Percentiles rank a stretch among this genome's conserved stretches.
phyloP scores from a whole-genome alignment of 64 coral and sea anemone species.

The Stichodactyla helianthus region DNA sequence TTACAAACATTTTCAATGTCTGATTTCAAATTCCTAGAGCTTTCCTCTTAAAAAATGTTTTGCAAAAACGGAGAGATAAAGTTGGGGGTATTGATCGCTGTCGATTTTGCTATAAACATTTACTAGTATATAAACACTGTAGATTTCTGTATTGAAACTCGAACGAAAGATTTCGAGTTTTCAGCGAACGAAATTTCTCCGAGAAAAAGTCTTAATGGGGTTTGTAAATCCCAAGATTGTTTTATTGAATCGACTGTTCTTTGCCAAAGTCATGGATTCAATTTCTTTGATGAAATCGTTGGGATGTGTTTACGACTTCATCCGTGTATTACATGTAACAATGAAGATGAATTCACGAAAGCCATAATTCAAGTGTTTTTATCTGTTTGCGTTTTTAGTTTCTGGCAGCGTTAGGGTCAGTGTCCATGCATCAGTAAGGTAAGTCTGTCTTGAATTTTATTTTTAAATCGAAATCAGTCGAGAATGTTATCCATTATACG shows the following conservation, averaged over 20 bases:
- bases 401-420: background rate
- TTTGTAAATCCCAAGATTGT: too few species aligned
- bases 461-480: background rate
- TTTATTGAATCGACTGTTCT: background rate
- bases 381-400: background rate
- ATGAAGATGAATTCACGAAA: background rate
- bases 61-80: background rate
- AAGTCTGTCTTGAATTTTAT: background rate
- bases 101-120: background rate
- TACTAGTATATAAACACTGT: background rate
- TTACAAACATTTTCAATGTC: background rate
- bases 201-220: background rate
- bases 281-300: too few species aligned
- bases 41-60: background rate
- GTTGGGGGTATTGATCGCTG: background rate
- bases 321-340: too few species aligned
- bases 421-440: conserved; percentile 11
- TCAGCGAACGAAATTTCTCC: background rate
- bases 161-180: background rate
- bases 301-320: background rate
- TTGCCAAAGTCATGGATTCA: background rate
- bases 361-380: background rate
- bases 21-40: background rate
- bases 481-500: background rate
- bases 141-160: background rate